phyloP scores from a whole-genome alignment of 1,140 invertebrate species.

The Leguminivora glycinivorella region DNA sequence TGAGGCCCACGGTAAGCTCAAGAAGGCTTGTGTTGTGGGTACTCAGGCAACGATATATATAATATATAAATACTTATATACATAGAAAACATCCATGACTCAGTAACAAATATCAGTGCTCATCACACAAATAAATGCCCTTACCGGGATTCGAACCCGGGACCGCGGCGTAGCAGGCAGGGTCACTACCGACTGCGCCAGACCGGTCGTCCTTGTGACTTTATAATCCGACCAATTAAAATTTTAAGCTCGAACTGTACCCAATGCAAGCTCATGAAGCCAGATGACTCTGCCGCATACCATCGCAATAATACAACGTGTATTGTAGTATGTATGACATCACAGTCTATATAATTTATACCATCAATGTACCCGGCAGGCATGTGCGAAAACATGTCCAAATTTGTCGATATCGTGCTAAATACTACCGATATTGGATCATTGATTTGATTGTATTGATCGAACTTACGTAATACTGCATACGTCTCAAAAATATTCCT shows the following conservation, averaged over 20 bases:
- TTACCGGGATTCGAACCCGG: no score
- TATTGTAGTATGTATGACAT: conserved; percentile 36
- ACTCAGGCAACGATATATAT: no score
- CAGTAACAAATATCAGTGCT: no score
- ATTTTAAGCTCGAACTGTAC: not conserved
- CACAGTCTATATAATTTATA: conserved; percentile 34
- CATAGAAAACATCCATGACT: no score
- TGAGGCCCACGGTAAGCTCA: no score
- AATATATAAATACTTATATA: no score
- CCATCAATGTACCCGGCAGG: conserved; percentile 33
- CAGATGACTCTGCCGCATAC: conserved; percentile 5
- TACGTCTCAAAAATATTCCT: not conserved
- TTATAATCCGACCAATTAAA: conserved; percentile 15
- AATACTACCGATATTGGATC: conserved; percentile 56
- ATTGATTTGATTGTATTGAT: conserved; percentile 40
- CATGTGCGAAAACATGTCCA: conserved; percentile 49
- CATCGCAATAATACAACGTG: conserved; percentile 8
- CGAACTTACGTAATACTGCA: conserved; percentile 15
- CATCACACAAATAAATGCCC: no score
- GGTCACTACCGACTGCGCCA: no score
- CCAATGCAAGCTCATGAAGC: not conserved
- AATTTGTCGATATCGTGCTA: conserved; percentile 51
- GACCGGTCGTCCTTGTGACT: conserved; percentile 3
- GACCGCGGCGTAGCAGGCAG: no score
- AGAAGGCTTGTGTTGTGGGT: no score